Evolutionary conservation across 2,888 invertebrate genomes (phyloP), one percentile per base, ranked within the genome.

Genomic region (Phengaris arion): DNA sequence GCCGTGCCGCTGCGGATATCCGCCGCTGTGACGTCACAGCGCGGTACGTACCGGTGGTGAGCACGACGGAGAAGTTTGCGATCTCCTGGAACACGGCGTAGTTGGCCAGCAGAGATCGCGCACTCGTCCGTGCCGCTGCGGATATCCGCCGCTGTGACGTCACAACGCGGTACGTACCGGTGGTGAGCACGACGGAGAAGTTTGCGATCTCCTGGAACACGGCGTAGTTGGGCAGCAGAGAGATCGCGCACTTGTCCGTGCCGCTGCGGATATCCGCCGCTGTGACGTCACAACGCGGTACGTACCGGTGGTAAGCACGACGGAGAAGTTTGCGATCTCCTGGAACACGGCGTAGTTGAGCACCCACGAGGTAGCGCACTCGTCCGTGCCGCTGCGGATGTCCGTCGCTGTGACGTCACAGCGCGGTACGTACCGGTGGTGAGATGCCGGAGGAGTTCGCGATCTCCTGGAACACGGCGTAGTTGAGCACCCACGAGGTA

Each of bases 331-430:
- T 97, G 97, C 98, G 72, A 99, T 94, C 87, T 99, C 99, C 85
- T 97, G 96, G 88, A 98, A 99, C 35, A 99, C 96, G 80, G 97
- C 96, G 89, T 98, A 99, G 93, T 99, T 99, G 3, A 99, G 99
- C 84, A 99, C 94, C 76, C 98, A 93, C 83, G 96, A 96, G 3
- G 97, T 97, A 2, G 98, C 97, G 0, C 97, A 97, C 78, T 99
- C 99, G 87, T 99, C 99, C 1, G 97, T 96, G 13, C 98, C 98
- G 90, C 98, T 98, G 46, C 98, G 95, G 76, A 89, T 91, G 77
- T 94, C 94, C 22, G 15, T 4, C 8, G 90, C 10, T 64, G 35
- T 64, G 64, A 64, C 22, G 35, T 75, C 35, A 72, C n/a, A 10
- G 55, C 46, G 68, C 12, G 13, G 54, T 48, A 84, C 87, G 85